Evolutionary conservation across 2,797 vertebrate species (phyloP), one percentile per base, ranked within the genome.

Genomic region (Oryzias dopingdopingensis): DNA sequence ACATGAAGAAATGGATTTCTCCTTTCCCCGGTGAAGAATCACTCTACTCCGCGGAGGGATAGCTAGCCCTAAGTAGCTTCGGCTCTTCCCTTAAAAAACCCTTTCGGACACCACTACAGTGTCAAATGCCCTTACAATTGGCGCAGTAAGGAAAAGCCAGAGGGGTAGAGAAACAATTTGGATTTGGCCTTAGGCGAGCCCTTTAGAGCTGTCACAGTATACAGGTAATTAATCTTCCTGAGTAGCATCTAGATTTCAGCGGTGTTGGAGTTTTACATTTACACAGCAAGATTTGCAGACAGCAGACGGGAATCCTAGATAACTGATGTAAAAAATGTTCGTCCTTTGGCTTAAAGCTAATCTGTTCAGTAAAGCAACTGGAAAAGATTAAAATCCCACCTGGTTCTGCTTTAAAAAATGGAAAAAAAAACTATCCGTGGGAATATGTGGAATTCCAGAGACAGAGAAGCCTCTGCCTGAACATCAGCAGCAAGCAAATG

Each of bases 401-500:
- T 87, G 87, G 67, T 81, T 90, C 64, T 67, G 56, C 67, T 90
- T 66, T 6, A 29, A 29, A 29, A 29, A 29, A 29, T 1, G 26
- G 48, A 60, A 68, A 81, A 87, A 37, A 13, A 12, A 37, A 12
- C 3, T 84, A 88, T 80, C 63, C 81, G 80, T 50, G 74, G 62
- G 75, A 83, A 88, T 81, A 73, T 48, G 55, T 65, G 64, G 83
- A 82, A 88, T 87, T 53, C 57, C 49, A 76, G 67, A 80, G 55
- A 86, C 60, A 79, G 67, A 44, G 37, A 15, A 49, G 29, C 42
- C 65, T 81, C 67, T 57, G 14, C 8, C 42, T 20, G 4, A 60
- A 59, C 69, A 5, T 82, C 51, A 15, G n/a, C 26, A 6, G 54
- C 50, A 65, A 49, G 3, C 44, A 24, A 48, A 63, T 40, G 42